Conservation (phyloP, 2,113 vertebrate genomes). For the Pachypanchax playfairii region DNA sequence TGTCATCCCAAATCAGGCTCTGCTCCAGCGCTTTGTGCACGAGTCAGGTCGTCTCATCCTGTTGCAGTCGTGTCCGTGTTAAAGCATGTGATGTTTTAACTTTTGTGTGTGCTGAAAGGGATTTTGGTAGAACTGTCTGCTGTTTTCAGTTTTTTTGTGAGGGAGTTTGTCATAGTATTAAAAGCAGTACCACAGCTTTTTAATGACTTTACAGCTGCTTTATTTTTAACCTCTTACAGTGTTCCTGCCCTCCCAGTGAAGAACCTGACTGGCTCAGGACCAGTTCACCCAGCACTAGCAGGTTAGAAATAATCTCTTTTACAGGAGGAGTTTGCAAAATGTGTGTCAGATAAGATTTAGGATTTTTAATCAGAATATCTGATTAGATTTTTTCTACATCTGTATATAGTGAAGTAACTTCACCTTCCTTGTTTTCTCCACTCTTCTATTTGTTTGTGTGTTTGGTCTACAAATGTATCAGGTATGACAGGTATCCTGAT, state of each 20-base stretch:
- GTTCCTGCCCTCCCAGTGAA: slow-evolving; percentile 96
- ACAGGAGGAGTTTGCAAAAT: neutral
- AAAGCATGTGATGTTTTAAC: slow-evolving; percentile 60
- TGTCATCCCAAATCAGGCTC: slow-evolving; percentile 64
- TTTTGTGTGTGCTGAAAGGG: slow-evolving; percentile 43
- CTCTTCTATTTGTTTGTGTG: slow-evolving; percentile 39
- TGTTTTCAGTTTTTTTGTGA: slow-evolving; percentile 32
- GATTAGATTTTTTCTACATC: neutral
- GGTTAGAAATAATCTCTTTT: slow-evolving; percentile 75
- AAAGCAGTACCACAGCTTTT: slow-evolving; percentile 7
- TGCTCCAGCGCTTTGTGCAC: slow-evolving; percentile 47
- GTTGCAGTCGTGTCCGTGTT: slow-evolving; percentile 35
- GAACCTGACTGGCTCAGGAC: slow-evolving; percentile 92
- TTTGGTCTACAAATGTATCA: slow-evolving; percentile 57
- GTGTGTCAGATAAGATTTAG: neutral
- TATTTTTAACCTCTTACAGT: slow-evolving; percentile 62
- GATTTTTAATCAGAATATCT: neutral
- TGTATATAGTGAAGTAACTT: slow-evolving; percentile 16
- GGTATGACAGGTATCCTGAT: slow-evolving; percentile 98
- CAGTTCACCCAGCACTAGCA: slow-evolving; percentile 93
- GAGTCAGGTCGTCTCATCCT: slow-evolving; percentile 60
- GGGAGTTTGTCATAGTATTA: neutral
- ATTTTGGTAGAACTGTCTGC: slow-evolving; percentile 17
- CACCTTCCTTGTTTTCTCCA: slow-evolving; percentile 26
- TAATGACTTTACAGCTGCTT: neutral